phyloP scores from a whole-genome alignment of 2,797 vertebrate species.

The Poeciliopsis presidionis region DNA sequence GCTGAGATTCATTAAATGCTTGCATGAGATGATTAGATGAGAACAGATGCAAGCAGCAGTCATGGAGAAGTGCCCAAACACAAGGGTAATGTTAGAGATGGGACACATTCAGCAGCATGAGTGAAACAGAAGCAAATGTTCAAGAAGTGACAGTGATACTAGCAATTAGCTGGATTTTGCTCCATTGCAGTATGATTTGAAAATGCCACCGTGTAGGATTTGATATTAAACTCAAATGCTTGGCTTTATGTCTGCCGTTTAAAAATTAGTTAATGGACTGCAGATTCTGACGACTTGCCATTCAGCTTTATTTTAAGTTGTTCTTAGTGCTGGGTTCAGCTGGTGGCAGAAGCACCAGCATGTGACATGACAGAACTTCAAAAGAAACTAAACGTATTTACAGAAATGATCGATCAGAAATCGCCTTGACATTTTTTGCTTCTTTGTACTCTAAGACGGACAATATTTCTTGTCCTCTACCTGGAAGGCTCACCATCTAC shows the following conservation, averaged over 20 bases:
- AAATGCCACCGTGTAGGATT: slow-evolving; percentile 22
- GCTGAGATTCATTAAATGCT: slow-evolving; percentile 54
- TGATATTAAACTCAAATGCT: slow-evolving; percentile 9
- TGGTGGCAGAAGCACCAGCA: not conserved
- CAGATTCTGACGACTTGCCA: not conserved
- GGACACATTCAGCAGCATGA: slow-evolving; percentile 1
- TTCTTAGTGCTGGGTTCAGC: not conserved
- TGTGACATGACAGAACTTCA: not conserved
- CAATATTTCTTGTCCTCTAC: slow-evolving; percentile 7
- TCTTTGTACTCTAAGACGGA: not conserved
- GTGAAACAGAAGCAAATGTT: slow-evolving; percentile 25
- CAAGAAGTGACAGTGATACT: slow-evolving; percentile 13
- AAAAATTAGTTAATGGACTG: slow-evolving; percentile 9
- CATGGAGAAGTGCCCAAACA: slow-evolving; percentile 24
- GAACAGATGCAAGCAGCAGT: slow-evolving; percentile 41
- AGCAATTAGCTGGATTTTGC: slow-evolving; percentile 31
- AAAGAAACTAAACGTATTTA: not conserved
- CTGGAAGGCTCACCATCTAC: slow-evolving; percentile 16
- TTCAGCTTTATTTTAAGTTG: slow-evolving; percentile 2
- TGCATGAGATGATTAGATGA: slow-evolving; percentile 56
- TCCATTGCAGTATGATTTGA: slow-evolving; percentile 12
- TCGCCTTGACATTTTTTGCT: not conserved
- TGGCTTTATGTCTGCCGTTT: slow-evolving; percentile 23
- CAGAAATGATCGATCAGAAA: not conserved
- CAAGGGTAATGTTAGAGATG: slow-evolving; percentile 13